Evolutionary conservation across 2,888 invertebrate species (phyloP), one percentile per base, ranked within the genome.

Genomic region (Diaphora mendica): DNA sequence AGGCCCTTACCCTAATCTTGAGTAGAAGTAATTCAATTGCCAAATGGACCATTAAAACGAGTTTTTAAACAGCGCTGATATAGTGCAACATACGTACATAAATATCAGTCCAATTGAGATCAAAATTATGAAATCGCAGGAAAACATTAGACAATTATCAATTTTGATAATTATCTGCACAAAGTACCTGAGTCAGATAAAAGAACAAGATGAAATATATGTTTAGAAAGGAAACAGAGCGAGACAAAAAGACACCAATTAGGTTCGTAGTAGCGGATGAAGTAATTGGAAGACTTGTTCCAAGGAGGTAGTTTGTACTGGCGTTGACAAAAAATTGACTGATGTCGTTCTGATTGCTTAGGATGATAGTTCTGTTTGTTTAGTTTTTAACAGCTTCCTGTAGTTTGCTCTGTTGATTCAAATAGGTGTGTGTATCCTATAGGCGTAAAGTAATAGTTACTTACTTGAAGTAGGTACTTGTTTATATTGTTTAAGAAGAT

Each of bases 281-380:
- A 55, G 76, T 85, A 84, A 85, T 85, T 83, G 76, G 67, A 75
- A 75, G 75, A 72, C 77, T 76, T 73, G 79, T 78, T 77, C 73
- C 76, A 64, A 81, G 77, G 85, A 83, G 73, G 78, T 78, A 76
- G 69, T 64, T 68, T 55, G 71, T 77, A 74, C 77, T 66, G 67
- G 62, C 72, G 76, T 42, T 75, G 77, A 85, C 79, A 83, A 85
- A 62, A 81, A 81, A 42, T 55, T 66, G 33, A 69, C 75, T 77
- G 71, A 82, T 83, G 83, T 68, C 48, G 48, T 72, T 77, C 72
- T 77, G 78, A 80, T 78, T 80, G 72, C 69, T 70, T 42, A 73
- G 66, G 74, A 80, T 75, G 70, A 69, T 70, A 77, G 72, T 64
- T 72, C 72, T 74, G 68, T 75, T 68, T 77, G 75, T 72, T 82